Base-by-base conservation (phyloP, 2,797 vertebrate species). In the Todus mexicanus region DNA sequence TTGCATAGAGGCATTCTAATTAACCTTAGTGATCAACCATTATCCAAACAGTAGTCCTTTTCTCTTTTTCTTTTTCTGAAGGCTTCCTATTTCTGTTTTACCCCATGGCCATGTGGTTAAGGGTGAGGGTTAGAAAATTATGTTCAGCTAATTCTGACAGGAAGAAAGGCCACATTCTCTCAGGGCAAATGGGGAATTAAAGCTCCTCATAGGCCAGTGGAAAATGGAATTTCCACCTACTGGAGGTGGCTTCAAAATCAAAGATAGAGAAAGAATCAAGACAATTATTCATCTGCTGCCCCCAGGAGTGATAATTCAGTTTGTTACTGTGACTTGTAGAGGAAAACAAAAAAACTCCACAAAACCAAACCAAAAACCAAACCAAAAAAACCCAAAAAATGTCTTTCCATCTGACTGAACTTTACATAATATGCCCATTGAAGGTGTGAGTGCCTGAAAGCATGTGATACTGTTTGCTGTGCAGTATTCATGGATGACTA, bases 261-360 rank as follows among this genome's bases (percentile, higher is more conserved):
- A 78, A 73, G 38, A 37, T 1, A 79, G 56, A 31, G 89, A 78
- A 66, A 61, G 13, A 75, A 79, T 50, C 29, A 19, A 12, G 64
- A 35, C 54, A 21, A 69, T 76, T 92, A 91, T 82, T 84, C 43
- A 56, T 45, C 70, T 75, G 54, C 71, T 82, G 50, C 57, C n/a
- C 31, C 35, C 26, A 54, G 69, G 56, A 83, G 31, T 7, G 20
- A 38, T 59, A 90, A 73, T 47, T 85, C 50, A 31, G 48, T 79
- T 91, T 71, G 37, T 48, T 33, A 5, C 29, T 15, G 40, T 63
- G 66, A 59, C 31, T 37, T 71, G 23, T 50, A 29, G 50, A 68
- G 45, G 40, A 81, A 42, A 92, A 66, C 29, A 74, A 73, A 61
- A 47, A 66, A 26, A 5, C 4, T n/a, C n/a, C n/a, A 17, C 57